These are phyloP conservation scores for Rhopalosiphum maidis DNA, from an alignment of 1,140 invertebrate genomes.

Conservation along the genomic window DNA sequence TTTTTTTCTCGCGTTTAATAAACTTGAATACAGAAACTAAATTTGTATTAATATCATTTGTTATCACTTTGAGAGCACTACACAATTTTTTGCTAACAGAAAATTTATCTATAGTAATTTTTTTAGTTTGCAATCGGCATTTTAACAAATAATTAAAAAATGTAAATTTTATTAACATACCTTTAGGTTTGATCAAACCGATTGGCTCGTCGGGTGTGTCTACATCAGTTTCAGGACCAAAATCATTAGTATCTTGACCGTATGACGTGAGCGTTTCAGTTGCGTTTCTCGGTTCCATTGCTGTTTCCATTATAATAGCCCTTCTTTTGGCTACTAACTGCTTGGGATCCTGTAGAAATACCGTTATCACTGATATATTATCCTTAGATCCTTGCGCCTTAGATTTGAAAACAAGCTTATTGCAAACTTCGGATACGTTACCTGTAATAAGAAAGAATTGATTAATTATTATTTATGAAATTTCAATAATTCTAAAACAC, in stretches of 20 bases:
- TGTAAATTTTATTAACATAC: conserved; percentile 1
- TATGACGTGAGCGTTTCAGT: conserved; percentile 16
- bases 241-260: conserved; percentile 72
- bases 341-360: conserved; percentile 70
- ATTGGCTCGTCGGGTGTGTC: conserved; percentile 66
- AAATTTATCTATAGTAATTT: too few species aligned
- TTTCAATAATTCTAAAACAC: background rate
- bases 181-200: conserved; percentile 42
- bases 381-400: conserved; percentile 79
- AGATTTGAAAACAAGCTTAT: conserved; percentile 75
- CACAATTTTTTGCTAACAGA: background rate
- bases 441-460: conserved; percentile 65
- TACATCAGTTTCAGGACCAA: conserved; percentile 70
- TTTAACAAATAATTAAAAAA: background rate
- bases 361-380: conserved; percentile 88
- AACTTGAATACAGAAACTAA: background rate
- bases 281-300: conserved; percentile 48
- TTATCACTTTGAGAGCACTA: background rate
- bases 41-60: background rate
- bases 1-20: background rate
- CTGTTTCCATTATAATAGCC: conserved; percentile 50
- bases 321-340: conserved; percentile 38
- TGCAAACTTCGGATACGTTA: conserved; percentile 71
- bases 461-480: background rate
- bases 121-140: background rate